These are phyloP conservation scores for Syrphus vitripennis DNA, from an alignment of 2,888 invertebrate species.

Conservation along the genomic window DNA sequence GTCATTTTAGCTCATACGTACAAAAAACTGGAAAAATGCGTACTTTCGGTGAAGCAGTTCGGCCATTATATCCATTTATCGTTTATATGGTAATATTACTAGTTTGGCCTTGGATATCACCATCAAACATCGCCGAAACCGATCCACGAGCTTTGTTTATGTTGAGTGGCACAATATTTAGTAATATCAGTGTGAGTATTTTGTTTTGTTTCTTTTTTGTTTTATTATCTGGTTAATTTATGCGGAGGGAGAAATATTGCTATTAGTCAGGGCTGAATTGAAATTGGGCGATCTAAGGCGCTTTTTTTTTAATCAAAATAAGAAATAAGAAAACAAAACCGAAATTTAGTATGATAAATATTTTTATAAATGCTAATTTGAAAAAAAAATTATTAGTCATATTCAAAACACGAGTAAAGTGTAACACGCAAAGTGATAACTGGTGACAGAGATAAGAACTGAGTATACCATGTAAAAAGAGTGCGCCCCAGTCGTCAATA, in stretches of 20 bases:
- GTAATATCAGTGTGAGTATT: constrained; percentile 96
- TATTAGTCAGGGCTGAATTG: background rate
- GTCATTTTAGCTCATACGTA: constrained; percentile 88
- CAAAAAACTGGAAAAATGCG: constrained; percentile 94
- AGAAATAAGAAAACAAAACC: too few relatives aligned
- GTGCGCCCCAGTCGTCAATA: too few relatives aligned
- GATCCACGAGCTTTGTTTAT: constrained; percentile 94
- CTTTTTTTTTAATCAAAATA: background rate
- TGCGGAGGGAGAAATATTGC: background rate
- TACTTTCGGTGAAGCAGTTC: constrained; percentile 89
- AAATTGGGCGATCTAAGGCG: background rate
- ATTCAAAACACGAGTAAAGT: too few relatives aligned
- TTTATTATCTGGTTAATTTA: background rate
- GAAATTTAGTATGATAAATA: too few relatives aligned
- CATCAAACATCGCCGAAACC: constrained; percentile 88
- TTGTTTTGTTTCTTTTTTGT: background rate
- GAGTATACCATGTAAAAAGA: too few relatives aligned
- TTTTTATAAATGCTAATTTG: too few relatives aligned
- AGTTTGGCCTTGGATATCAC: constrained; percentile 92
- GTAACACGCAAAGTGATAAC: too few relatives aligned
- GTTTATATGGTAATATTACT: constrained; percentile 89
- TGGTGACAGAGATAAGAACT: too few relatives aligned
- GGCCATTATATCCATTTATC: constrained; percentile 91
- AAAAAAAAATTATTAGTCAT: too few relatives aligned
- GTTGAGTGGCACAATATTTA: constrained; percentile 96